Conservation (phyloP, 2,797 vertebrate species). For the Poecilia picta region DNA sequence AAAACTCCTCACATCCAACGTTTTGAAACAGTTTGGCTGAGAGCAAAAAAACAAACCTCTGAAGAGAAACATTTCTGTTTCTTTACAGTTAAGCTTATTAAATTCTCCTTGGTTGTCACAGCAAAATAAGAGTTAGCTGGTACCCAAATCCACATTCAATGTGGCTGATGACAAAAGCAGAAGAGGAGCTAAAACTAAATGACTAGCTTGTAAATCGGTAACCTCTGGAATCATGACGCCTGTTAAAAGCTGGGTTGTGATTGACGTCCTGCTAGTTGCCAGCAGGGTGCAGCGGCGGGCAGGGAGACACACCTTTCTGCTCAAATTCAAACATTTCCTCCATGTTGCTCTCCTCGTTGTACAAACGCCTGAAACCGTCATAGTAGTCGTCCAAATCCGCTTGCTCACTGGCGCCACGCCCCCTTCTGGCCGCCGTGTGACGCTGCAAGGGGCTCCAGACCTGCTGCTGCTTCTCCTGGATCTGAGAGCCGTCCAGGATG, state of each 20-base stretch:
- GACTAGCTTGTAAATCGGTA: background rate
- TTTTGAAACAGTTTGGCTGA: slow-evolving; percentile 3
- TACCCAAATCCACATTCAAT: slow-evolving; percentile 17
- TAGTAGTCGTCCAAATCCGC: slow-evolving; percentile 75
- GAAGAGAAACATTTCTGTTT: slow-evolving; percentile 20
- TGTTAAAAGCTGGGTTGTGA: background rate
- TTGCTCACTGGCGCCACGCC: background rate
- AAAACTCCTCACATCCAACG: background rate
- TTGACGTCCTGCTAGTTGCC: slow-evolving; percentile 42
- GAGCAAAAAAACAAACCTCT: slow-evolving; percentile 26
- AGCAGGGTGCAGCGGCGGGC: slow-evolving; percentile 75
- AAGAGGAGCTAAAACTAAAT: slow-evolving; percentile 11
- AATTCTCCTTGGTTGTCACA: background rate
- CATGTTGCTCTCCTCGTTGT: slow-evolving; percentile 52
- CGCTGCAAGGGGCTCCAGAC: slow-evolving; percentile 15
- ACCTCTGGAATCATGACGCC: slow-evolving; percentile 1
- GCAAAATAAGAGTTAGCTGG: background rate
- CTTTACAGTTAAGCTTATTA: background rate
- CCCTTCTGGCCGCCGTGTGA: slow-evolving; percentile 14
- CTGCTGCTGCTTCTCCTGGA: slow-evolving; percentile 44
- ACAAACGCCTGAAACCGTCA: slow-evolving; percentile 77
- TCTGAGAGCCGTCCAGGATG: slow-evolving; percentile 67
- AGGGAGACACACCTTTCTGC: slow-evolving; percentile 57
- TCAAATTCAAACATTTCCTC: slow-evolving; percentile 16
- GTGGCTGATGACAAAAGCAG: slow-evolving; percentile 16